These are phyloP conservation scores for Noctua fimbriata DNA, from an alignment of 2,888 invertebrate species.

Conservation along the genomic window DNA sequence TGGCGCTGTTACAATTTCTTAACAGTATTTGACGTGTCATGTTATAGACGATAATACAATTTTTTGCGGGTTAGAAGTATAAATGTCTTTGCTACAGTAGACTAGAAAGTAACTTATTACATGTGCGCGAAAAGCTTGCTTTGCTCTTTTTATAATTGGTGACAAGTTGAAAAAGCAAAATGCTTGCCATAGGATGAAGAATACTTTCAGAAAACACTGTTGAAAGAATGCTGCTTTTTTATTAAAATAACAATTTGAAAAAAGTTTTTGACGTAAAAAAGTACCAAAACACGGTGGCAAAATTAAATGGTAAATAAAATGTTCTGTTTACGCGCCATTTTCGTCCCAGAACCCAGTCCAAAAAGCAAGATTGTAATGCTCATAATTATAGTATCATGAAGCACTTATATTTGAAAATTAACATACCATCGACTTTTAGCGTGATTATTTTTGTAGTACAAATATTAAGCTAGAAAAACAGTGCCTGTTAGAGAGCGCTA, in stretches of 20 bases:
- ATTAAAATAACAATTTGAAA: too few relatives aligned
- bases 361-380: background rate
- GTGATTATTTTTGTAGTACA: constrained; percentile 1
- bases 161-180: background rate
- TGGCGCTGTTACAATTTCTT: background rate
- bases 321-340: background rate
- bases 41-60: background rate
- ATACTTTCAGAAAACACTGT: background rate
- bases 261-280: background rate
- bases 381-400: background rate
- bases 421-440: constrained; percentile 2
- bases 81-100: background rate
- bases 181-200: background rate
- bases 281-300: background rate
- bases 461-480: constrained; percentile 11
- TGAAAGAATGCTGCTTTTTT: background rate
- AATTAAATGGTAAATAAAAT: background rate
- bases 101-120: background rate
- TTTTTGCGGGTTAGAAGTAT: background rate
- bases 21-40: background rate
- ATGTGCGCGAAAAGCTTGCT: background rate
- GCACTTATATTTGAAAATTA: constrained; percentile 5
- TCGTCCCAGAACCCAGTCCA: background rate
- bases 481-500: background rate
- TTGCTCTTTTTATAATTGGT: background rate